Percentiles rank a stretch among this genome's conserved stretches.
These are phyloP conservation scores for Lathamus discolor DNA, from an alignment of 2,113 vertebrate genomes.

Conservation along the genomic window DNA sequence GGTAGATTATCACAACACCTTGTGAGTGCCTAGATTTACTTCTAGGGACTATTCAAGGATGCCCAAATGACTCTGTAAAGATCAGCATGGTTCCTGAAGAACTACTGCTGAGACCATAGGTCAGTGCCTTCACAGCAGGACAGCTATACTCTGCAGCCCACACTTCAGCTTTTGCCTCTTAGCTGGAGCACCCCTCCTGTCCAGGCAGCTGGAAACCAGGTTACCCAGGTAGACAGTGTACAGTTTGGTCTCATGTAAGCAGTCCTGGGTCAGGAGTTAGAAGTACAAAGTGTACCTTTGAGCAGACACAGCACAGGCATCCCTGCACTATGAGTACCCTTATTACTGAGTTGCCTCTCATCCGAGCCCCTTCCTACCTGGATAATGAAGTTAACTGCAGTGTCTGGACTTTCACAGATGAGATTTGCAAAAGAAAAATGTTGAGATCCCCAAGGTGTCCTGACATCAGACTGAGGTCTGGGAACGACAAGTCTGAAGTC, in stretches of 20 bases:
- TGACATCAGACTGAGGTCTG: not conserved
- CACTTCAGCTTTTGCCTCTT: not conserved
- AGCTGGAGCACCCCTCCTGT: not conserved
- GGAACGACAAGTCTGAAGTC: not conserved
- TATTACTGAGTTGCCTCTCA: not conserved
- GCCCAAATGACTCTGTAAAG: not conserved
- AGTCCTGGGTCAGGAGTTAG: not conserved
- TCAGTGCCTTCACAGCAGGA: not conserved
- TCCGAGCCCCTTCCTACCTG: not conserved
- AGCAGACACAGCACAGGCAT: not conserved
- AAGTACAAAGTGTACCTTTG: not conserved
- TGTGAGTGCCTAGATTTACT: not conserved
- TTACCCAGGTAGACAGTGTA: not conserved
- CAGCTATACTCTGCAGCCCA: not conserved
- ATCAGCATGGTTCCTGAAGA: not conserved
- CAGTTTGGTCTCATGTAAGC: not conserved
- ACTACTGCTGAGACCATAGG: not conserved
- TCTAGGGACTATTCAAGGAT: not conserved
- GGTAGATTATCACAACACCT: not conserved
- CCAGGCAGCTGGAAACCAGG: not conserved
- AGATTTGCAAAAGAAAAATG: not conserved
- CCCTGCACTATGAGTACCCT: not conserved
- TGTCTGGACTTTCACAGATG: not conserved
- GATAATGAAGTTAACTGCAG: not conserved
- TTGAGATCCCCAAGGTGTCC: not conserved